Evolutionary conservation across 2,797 vertebrate species (phyloP), one percentile per base, ranked within the genome.

Genomic region (Sebastolobus altivelis): DNA sequence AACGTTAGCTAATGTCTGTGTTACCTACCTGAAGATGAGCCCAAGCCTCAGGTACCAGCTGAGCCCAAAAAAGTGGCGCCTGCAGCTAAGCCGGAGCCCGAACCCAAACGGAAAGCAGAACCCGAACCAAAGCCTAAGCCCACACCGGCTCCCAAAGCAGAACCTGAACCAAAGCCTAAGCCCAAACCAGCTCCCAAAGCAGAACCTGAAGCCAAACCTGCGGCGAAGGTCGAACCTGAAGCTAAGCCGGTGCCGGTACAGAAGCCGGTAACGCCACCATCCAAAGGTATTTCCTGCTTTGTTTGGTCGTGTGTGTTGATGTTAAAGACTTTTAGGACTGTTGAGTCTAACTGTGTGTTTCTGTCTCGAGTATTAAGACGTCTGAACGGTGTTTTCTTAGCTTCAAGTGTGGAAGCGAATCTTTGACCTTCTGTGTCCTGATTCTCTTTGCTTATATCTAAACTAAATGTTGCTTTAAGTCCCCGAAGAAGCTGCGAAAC

Each of bases 221-320:
- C 12, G 6, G 58, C 27, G 0, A 87, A 87, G 76, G 38, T 93
- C 83, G 94, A 95, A 67, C 72, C 83, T 16, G 80, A 85, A 52
- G 65, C 60, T 27, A 83, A 93, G 82, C 84, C 83, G 4, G 84
- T 13, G 8, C 63, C 78, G 13, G 46, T 77, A 49, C 92, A 93
- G 94, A 96, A 96, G 89, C 81, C 94, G 13, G 95, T 91, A 52
- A 75, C 89, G 4, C 94, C 91, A 40, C 91, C 94, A 82, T 86
- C 94, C 74, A 96, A 96, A 98, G 97, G 98, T 99, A 97, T 75
- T 77, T 90, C 54, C 82, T 87, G 58, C 74, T 89, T 18, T 79
- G 46, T 83, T 68, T 83, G 65, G 35, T 12, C 67, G 60, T 82
- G 54, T 68, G 54, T 68, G 52, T 70, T 79, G 33, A 40, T 31